Evolutionary conservation across 2,113 vertebrate genomes (phyloP), one percentile per base, ranked within the genome.

Genomic region (Fulmarus glacialis): DNA sequence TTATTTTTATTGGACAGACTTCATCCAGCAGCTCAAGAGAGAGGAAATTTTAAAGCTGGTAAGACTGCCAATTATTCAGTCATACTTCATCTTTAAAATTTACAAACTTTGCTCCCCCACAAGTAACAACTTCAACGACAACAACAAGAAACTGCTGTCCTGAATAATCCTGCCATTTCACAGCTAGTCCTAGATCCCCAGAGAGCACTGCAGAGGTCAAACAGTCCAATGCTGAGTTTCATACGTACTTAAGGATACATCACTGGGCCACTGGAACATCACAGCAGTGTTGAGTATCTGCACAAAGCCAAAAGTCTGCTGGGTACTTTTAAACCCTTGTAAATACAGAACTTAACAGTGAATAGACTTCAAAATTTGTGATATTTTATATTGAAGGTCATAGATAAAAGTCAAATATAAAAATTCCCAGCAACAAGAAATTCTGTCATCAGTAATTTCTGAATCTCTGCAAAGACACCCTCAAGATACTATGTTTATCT

Each of bases 11-110:
- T 90, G 87, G 95, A 47, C 59, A 50, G 63, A 56, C 29, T 96
- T 73, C 59, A 91, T 38, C 91, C 83, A 89, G 58, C 30, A 82
- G 89, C 91, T 96, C 91, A 73, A 66, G 45, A 95, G 34, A 96
- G 70, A 91, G 59, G 84, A 94, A 90, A 93, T 78, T 92, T 87
- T 73, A 85, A 95, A 93, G 82, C 62, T 70, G 74, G 17, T 62
- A 75, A 72, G 93, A 82, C 83, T 89, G 80, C 27, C 32, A 70
- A 63, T 56, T 80, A 56, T 50, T 96, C 64, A 82, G 64, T 93
- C 72, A 77, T 77, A 84, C 30, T 75, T 93, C 16, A 60, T 52
- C 82, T 90, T 74, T 58, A 82, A 70, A 87, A 94, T 88, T 55
- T 59, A 90, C 62, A 83, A 79, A 79, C 30, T 90, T 93, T 83